phyloP scores from a whole-genome alignment of 2,113 vertebrate species.

The Centropus bengalensis region DNA sequence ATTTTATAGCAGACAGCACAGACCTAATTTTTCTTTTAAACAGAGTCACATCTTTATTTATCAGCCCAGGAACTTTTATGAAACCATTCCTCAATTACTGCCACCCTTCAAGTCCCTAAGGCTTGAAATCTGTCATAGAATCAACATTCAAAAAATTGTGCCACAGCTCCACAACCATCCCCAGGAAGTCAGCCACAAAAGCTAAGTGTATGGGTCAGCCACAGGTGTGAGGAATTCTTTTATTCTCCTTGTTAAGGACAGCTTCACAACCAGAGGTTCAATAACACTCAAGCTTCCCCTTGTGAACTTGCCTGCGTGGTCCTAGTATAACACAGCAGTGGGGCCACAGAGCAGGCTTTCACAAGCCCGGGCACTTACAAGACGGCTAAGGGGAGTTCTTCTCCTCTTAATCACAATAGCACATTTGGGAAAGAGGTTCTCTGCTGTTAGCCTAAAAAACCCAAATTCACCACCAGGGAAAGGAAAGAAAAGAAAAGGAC shows the following conservation, averaged over 20 bases:
- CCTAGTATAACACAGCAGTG: fast-evolving
- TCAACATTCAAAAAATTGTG: neutral
- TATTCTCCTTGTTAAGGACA: neutral
- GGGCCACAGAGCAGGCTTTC: neutral
- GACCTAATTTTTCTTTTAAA: neutral
- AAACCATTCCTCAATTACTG: neutral
- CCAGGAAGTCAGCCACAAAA: neutral
- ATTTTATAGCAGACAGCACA: neutral
- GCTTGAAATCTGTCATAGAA: neutral
- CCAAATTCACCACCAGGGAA: neutral
- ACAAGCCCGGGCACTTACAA: neutral
- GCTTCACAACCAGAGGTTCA: neutral
- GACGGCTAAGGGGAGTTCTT: neutral
- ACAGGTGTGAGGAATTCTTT: fast-evolving
- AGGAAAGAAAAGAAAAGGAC: too few relatives aligned
- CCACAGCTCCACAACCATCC: neutral
- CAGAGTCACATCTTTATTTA: neutral
- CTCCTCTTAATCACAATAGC: neutral
- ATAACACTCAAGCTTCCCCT: neutral
- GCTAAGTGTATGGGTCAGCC: neutral
- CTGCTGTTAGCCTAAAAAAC: neutral
- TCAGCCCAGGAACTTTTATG: neutral
- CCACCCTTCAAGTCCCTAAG: neutral
- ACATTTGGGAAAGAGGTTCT: neutral
- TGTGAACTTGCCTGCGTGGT: fast-evolving